phyloP scores from a whole-genome alignment of 2,113 vertebrate genomes.

The Pseudopodoces humilis region DNA sequence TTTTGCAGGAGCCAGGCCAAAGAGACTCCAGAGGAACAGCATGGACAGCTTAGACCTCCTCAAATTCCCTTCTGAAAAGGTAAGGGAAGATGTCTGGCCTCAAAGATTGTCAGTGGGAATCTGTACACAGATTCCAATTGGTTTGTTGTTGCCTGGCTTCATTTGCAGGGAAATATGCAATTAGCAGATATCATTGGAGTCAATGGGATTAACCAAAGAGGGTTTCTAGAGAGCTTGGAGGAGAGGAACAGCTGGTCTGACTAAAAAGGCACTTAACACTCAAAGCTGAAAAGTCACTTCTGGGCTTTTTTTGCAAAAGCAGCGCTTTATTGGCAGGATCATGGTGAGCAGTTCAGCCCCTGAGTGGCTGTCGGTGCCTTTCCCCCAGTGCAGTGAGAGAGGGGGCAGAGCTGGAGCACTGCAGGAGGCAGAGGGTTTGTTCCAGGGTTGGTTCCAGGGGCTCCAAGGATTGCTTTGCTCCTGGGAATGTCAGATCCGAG shows the following conservation, averaged over 20 bases:
- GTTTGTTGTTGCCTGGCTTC: slow-evolving; percentile 6
- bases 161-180: background rate
- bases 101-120: background rate
- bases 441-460: background rate
- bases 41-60: slow-evolving; percentile 89
- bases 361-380: background rate
- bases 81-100: slow-evolving; percentile 48
- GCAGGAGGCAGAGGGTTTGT: background rate
- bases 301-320: background rate
- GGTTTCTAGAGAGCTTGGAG: slow-evolving; percentile 19
- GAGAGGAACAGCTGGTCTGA: slow-evolving; percentile 31
- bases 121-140: background rate
- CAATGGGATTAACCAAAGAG: slow-evolving; percentile 34
- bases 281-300: slow-evolving; percentile 11
- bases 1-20: slow-evolving; percentile 89
- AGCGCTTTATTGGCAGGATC: background rate
- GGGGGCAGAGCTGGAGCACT: background rate
- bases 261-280: slow-evolving; percentile 7
- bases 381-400: background rate
- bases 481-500: background rate
- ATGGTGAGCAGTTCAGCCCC: background rate
- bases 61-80: slow-evolving; percentile 88
- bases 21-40: slow-evolving; percentile 86
- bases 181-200: slow-evolving; percentile 22
- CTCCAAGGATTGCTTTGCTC: background rate